Evolutionary conservation across 1,140 invertebrate genomes (phyloP).

Genomic region (Zophobas morio): DNA sequence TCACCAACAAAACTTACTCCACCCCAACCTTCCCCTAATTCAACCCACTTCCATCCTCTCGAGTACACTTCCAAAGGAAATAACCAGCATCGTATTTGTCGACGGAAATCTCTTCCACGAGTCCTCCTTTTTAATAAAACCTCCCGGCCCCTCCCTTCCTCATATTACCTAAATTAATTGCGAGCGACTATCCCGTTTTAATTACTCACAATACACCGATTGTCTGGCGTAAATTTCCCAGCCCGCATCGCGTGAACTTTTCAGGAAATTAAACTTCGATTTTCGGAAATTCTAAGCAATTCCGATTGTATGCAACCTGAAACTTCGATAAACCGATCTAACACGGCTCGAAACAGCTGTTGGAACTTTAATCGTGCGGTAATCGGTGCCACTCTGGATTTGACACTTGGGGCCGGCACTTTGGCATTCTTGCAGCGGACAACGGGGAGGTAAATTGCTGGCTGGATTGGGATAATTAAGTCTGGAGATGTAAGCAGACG

Average conservation of each 20-base stretch:
- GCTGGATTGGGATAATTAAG: neutral
- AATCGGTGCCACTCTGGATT: neutral
- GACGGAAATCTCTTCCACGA: too few species aligned
- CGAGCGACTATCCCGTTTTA: too few species aligned
- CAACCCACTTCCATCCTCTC: too few species aligned
- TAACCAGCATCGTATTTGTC: too few species aligned
- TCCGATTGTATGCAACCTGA: constrained; percentile 7
- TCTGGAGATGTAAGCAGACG: too few species aligned
- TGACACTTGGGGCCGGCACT: neutral
- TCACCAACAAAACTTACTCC: too few species aligned
- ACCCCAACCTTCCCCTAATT: too few species aligned
- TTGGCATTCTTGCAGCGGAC: neutral
- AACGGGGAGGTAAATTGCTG: neutral
- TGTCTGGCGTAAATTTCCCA: neutral
- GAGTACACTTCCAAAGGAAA: too few species aligned
- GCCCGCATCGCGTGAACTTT: neutral
- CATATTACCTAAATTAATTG: too few species aligned
- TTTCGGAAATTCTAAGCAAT: constrained; percentile 12
- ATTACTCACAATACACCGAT: neutral
- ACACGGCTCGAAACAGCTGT: neutral
- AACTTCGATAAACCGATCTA: constrained; percentile 14
- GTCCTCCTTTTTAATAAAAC: too few species aligned
- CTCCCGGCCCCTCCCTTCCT: too few species aligned
- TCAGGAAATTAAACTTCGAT: constrained; percentile 10
- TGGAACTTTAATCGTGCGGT: neutral